These are phyloP conservation scores for Troides oblongomaculatus DNA, from an alignment of 2,888 invertebrate genomes.

Conservation along the genomic window DNA sequence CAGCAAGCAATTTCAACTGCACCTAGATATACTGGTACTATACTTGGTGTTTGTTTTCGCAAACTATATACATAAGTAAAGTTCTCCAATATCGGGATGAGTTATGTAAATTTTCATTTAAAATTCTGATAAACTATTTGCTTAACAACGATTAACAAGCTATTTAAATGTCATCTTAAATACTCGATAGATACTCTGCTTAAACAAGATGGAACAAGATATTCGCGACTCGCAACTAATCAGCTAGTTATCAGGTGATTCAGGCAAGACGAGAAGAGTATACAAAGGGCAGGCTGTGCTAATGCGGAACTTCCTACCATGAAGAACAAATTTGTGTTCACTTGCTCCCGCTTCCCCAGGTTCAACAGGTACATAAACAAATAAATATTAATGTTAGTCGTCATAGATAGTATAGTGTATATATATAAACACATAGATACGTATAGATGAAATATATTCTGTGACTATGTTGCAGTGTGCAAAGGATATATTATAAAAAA, in stretches of 20 bases:
- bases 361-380: conserved; percentile 69
- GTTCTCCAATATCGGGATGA: neutral
- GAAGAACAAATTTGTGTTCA: conserved; percentile 66
- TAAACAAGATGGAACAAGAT: neutral
- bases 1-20: too few relatives aligned
- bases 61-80: neutral
- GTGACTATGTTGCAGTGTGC: neutral
- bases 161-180: neutral
- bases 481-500: too few relatives aligned
- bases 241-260: conserved; percentile 25
- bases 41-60: too few relatives aligned
- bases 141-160: neutral
- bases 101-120: neutral
- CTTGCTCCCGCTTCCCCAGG: conserved; percentile 74
- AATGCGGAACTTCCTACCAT: conserved; percentile 76
- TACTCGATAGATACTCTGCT: conserved; percentile 13
- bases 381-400: conserved; percentile 67
- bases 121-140: neutral
- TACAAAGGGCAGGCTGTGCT: conserved; percentile 42
- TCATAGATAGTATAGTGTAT: conserved; percentile 13
- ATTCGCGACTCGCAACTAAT: conserved; percentile 17
- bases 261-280: conserved; percentile 39
- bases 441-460: conserved; percentile 20
- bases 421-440: conserved; percentile 34
- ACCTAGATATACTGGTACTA: too few relatives aligned